Percentiles rank a stretch among this genome's conserved stretches.
phyloP scores from a whole-genome alignment of 2,113 vertebrate genomes.

The Vanacampus margaritifer region DNA sequence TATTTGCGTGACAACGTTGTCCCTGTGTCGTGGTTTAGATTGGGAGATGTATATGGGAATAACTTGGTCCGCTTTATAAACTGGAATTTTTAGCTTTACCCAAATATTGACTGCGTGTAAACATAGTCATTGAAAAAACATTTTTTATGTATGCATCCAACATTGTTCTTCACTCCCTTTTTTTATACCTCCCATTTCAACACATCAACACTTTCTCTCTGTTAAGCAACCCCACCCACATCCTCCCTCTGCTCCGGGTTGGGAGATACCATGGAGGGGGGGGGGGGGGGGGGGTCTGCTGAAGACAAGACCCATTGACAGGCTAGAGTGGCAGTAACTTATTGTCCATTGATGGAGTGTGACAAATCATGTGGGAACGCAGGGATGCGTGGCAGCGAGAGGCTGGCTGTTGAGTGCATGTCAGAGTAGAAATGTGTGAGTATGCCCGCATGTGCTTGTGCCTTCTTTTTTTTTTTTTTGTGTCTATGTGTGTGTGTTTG shows the following conservation, averaged over 20 bases:
- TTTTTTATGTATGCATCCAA: constrained; percentile 7
- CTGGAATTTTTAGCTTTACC: too few species aligned
- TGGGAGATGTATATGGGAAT: too few species aligned
- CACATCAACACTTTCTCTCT: not conserved
- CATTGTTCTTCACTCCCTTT: constrained; percentile 5
- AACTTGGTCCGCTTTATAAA: too few species aligned
- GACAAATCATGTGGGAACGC: constrained; percentile 86
- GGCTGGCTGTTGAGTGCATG: constrained; percentile 61
- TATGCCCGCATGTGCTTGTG: constrained; percentile 59
- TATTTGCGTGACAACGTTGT: too few species aligned
- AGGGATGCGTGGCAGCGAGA: constrained; percentile 73
- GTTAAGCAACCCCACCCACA: not conserved
- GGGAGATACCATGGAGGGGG: constrained; percentile 45
- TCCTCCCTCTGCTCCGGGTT: constrained; percentile 19
- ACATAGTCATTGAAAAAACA: not conserved
- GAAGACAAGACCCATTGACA: constrained; percentile 86
- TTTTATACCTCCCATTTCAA: constrained; percentile 12
- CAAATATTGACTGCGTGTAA: too few species aligned
- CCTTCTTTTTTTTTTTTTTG: constrained; percentile 59
- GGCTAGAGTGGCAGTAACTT: constrained; percentile 91
- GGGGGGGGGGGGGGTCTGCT: constrained; percentile 55
- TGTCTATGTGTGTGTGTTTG: constrained; percentile 56
- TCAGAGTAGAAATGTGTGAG: constrained; percentile 37
- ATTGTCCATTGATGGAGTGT: constrained; percentile 93
- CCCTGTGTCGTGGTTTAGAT: too few species aligned